Conservation (phyloP, 2,888 invertebrate genomes). For the Phania funesta region DNA sequence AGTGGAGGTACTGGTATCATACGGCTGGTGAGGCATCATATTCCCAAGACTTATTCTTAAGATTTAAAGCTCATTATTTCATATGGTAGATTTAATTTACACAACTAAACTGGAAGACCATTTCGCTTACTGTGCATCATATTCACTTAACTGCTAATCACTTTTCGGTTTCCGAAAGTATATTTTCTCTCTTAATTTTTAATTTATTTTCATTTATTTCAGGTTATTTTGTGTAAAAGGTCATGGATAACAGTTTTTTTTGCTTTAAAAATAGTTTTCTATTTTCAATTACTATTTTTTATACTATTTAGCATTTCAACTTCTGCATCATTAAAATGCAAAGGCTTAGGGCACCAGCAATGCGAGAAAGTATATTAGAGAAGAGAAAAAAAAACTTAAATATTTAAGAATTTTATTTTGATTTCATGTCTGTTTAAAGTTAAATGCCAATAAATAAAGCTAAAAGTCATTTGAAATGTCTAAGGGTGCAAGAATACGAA, state of each 20-base stretch:
- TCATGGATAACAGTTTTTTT: background rate
- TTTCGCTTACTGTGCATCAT: background rate
- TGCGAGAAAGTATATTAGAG: background rate
- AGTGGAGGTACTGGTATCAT: too few relatives aligned
- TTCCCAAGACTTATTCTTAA: too few relatives aligned
- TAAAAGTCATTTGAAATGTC: conserved; percentile 25
- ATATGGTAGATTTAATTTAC: background rate
- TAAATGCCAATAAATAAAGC: conserved; percentile 31
- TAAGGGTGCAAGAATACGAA: background rate
- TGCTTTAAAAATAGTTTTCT: background rate
- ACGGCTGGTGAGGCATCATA: too few relatives aligned
- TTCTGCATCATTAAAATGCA: conserved; percentile 34
- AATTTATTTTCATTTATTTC: conserved; percentile 1
- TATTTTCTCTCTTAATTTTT: background rate
- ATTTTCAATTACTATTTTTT: background rate
- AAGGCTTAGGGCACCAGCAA: background rate
- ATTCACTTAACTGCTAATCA: conserved; percentile 2
- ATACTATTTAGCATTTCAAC: background rate
- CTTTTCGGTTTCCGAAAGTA: background rate
- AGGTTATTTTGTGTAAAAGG: background rate
- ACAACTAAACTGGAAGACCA: background rate
- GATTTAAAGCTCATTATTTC: too few relatives aligned
- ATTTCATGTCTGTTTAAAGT: conserved; percentile 23
- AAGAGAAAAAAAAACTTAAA: background rate
- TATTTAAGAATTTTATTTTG: background rate